Evolutionary conservation across 2,888 invertebrate genomes (phyloP), one percentile per base, ranked within the genome.

Genomic region (Brenthis hecate): DNA sequence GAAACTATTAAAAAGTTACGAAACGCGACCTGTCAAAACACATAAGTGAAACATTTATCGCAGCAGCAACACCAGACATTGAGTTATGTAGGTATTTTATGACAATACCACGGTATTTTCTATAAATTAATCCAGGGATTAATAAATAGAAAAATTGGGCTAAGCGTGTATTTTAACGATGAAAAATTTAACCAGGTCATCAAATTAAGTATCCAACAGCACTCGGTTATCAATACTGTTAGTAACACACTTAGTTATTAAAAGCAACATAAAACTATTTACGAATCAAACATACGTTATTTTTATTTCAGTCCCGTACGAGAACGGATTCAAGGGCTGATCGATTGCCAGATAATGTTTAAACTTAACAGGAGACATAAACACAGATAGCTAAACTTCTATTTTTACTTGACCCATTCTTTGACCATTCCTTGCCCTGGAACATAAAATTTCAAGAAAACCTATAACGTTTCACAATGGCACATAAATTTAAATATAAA

Each of bases 341-440:
- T 43, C 36, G 43, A 53, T 51, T 62, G 62, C 62, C 62, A 62
- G 62, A 62, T 43, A 54, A 19, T 14, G 14, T 36, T 8, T 19
- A 14, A 62, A 62, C 19, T 54, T 62, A 62, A 56, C 13, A 53
- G 23, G 88, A 82, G 83, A 86, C 85, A 88, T 84, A 86, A 86
- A 87, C 74, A 84, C 84, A 79, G 83, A 85, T 84, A 86, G 86
- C 87, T 87, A 77, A 76, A 78, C 57, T 74, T 82, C 86, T 89
- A 89, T 89, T 89, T 88, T 81, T 81, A 83, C 74, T 74, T 86
- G 89, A 89, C 89, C 88, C 81, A 89, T 87, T 88, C 85, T 86
- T 77, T 82, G 79, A 83, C 83, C 83, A 83, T 76, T 78, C 79
- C 77, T 76, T 76, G 76, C 78, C 75, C 79, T 78, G 80, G 79